Percentiles rank a stretch among this genome's conserved stretches.
These are phyloP conservation scores for Platyura marginata DNA, from an alignment of 1,140 invertebrate species.

Conservation along the genomic window DNA sequence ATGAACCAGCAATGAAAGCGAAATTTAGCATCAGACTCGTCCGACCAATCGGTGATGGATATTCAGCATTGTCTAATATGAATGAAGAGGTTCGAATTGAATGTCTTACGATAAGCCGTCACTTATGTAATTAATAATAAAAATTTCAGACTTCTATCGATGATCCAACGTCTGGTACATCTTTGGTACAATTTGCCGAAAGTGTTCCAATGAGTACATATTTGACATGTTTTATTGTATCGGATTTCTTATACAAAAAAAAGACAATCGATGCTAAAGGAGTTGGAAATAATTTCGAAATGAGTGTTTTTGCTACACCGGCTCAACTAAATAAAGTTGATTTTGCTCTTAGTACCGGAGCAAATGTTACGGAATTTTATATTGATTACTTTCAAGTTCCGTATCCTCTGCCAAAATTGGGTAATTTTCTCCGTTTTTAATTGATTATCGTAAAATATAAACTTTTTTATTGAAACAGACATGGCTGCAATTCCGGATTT, in stretches of 20 bases:
- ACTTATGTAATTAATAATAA: too few relatives aligned
- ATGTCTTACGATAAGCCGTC: too few relatives aligned
- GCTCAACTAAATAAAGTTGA: slow-evolving; percentile 54
- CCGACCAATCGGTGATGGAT: slow-evolving; percentile 22
- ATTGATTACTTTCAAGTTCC: slow-evolving; percentile 68
- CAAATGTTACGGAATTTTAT: slow-evolving; percentile 66
- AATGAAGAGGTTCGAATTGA: too few relatives aligned
- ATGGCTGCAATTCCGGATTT: slow-evolving; percentile 90
- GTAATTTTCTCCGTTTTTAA: too few relatives aligned
- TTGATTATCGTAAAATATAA: too few relatives aligned
- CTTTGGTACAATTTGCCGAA: slow-evolving; percentile 46
- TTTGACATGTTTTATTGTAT: slow-evolving; percentile 75
- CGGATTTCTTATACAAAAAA: too few relatives aligned
- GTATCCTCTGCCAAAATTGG: slow-evolving; percentile 76
- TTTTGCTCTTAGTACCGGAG: slow-evolving; percentile 62
- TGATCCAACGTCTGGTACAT: slow-evolving; percentile 10
- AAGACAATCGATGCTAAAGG: slow-evolving; percentile 30
- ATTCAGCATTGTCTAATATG: neutral
- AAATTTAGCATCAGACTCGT: slow-evolving; percentile 62
- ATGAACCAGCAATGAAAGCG: slow-evolving; percentile 88
- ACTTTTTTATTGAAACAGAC: slow-evolving; percentile 48
- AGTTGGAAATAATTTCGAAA: slow-evolving; percentile 34
- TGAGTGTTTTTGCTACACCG: slow-evolving; percentile 55
- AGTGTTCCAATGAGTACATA: slow-evolving; percentile 87
- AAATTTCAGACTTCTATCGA: too few relatives aligned